phyloP scores from a whole-genome alignment of 2,113 vertebrate genomes.

The Nibea coibor region DNA sequence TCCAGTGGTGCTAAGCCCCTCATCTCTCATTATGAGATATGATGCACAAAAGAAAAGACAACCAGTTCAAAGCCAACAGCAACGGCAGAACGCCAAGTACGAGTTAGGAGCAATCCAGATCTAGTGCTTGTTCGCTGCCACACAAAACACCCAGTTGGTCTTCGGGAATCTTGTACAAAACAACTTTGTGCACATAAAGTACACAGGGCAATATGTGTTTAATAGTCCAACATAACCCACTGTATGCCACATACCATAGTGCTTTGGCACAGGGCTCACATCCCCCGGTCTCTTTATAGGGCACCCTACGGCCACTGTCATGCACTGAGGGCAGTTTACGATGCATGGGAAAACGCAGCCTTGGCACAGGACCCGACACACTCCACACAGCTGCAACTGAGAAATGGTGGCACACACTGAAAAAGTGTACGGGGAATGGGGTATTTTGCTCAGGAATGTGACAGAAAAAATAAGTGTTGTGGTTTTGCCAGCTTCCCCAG shows the following conservation, averaged over 20 bases:
- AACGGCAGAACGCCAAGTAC: slow-evolving; percentile 2
- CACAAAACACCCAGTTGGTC: neutral
- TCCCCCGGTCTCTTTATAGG: slow-evolving; percentile 59
- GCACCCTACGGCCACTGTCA: slow-evolving; percentile 38
- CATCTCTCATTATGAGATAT: neutral
- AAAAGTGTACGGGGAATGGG: neutral
- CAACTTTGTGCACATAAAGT: slow-evolving; percentile 8
- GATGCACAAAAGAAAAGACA: neutral
- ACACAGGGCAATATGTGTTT: slow-evolving; percentile 31
- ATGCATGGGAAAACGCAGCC: slow-evolving; percentile 56
- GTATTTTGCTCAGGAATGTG: neutral
- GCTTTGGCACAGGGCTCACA: slow-evolving; percentile 34
- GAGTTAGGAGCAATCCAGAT: neutral
- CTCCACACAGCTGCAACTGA: slow-evolving; percentile 14
- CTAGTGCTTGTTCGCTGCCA: neutral
- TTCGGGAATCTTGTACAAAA: slow-evolving; percentile 17
- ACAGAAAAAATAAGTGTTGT: neutral
- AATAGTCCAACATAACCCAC: slow-evolving; percentile 10
- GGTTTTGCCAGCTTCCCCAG: neutral
- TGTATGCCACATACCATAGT: slow-evolving; percentile 21
- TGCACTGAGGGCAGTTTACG: slow-evolving; percentile 58
- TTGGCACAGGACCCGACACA: slow-evolving; percentile 29
- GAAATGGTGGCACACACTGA: slow-evolving; percentile 20
- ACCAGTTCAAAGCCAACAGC: neutral
- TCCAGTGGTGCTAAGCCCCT: neutral